These are phyloP conservation scores for Lytechinus variegatus DNA, from an alignment of 35 echinoderm and acorn worm species.

Conservation along the genomic window DNA sequence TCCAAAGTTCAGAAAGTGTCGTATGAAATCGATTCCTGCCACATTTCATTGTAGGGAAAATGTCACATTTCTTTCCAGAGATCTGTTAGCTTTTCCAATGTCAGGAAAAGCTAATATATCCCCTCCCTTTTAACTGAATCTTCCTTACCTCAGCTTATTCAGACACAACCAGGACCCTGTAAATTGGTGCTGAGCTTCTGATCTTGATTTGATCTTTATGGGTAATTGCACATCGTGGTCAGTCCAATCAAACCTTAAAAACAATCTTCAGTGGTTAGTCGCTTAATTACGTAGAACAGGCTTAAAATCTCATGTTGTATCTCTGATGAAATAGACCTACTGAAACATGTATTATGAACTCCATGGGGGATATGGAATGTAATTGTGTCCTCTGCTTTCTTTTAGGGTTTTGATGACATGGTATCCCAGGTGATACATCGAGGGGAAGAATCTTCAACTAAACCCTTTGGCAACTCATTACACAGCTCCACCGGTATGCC, in stretches of 20 bases:
- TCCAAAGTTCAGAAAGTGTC: not conserved
- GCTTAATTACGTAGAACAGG: too few species aligned
- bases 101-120: too few species aligned
- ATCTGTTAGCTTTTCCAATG: not conserved
- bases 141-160: too few species aligned
- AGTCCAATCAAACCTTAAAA: too few species aligned
- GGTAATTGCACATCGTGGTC: too few species aligned
- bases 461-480: conserved; percentile 57
- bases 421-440: conserved; percentile 35
- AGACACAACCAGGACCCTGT: too few species aligned
- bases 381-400: not conserved
- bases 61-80: not conserved
- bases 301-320: too few species aligned
- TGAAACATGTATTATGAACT: not conserved
- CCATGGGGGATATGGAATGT: not conserved
- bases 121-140: too few species aligned
- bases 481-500: conserved; percentile 52
- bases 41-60: not conserved
- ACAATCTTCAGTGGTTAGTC: too few species aligned
- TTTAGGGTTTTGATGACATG: conserved; percentile 54
- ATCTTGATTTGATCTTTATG: too few species aligned
- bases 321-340: too few species aligned
- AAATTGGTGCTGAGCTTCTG: too few species aligned
- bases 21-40: not conserved
- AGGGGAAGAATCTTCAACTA: conserved; percentile 23